Base-by-base conservation (phyloP, 1,140 invertebrate species). In the Pissodes strobi region DNA sequence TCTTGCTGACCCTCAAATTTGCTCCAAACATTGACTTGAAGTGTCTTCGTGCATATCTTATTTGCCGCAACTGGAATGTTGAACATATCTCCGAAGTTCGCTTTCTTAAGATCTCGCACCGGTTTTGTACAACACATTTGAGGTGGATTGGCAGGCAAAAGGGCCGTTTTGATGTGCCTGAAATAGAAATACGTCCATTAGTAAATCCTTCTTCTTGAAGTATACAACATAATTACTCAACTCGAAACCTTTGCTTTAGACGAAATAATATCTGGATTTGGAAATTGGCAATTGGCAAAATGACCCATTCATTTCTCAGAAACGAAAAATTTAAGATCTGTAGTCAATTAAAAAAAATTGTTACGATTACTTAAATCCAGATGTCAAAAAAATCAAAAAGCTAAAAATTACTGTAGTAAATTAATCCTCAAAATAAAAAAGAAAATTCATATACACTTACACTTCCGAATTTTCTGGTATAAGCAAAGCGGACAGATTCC, bases 21-120 rank as follows among this genome's bases (percentile, higher is more conserved):
- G 69, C 85, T 87, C 84, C 90, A 93, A 19, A 94, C 88, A 73
- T 93, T 93, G 39, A 97, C 86, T 81, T 96, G 94, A 53, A 97
- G 76, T 13, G 93, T 97, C 81, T 95, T 94, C 23, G 87, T 88
- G 70, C 86, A 87, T 19, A 95, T 80, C 76, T 90, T 91, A 69
- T 85, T 86, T 34, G 89, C 80, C 57, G 88, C 84, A 63, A 94
- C 87, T 65, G 85, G 80, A 68, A 94, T 85, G 8, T 87, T 85
- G 76, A 93, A 94, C 56, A 83, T 87, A 79, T 94, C 90, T 27
- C 87, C 89, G 72, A 94, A 92, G 38, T 86, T 88, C 25, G 92
- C 90, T 76, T 90, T 89, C 58, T 85, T 85, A 49, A 91, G 80
- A 74, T 92, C 89, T n/a, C 82, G 80, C 12, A 89, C 79, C 60